A percentile compares a stretch with the other conserved stretches of the same genome.
Conservation (phyloP, 2,888 invertebrate species). For the Aromia moschata region DNA sequence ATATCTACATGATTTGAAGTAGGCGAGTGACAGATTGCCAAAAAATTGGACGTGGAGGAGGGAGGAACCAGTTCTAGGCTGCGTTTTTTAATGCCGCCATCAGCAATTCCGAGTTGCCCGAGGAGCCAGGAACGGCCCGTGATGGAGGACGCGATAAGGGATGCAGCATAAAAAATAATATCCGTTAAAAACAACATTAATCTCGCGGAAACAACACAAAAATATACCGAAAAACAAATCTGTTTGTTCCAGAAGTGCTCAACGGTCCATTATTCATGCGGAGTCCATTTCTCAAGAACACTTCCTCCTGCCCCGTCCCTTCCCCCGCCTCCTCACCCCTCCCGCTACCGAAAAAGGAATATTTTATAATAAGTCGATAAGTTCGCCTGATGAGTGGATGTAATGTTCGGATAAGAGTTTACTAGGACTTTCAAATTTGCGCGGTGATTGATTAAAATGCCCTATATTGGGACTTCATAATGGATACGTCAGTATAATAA, state of each 20-base stretch:
- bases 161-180: background rate
- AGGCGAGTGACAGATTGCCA: too few species aligned
- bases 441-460: slow-evolving; percentile 53
- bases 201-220: background rate
- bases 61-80: too few species aligned
- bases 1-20: too few species aligned
- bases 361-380: slow-evolving; percentile 23
- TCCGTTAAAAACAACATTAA: slow-evolving; percentile 2
- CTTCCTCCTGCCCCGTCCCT: background rate
- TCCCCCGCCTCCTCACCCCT: too few species aligned
- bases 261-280: slow-evolving; percentile 14
- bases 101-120: too few species aligned
- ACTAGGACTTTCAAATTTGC: slow-evolving; percentile 46
- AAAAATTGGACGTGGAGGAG: too few species aligned
- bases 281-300: slow-evolving; percentile 5
- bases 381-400: slow-evolving; percentile 28
- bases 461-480: slow-evolving; percentile 55
- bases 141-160: background rate
- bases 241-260: slow-evolving; percentile 17
- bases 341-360: too few species aligned
- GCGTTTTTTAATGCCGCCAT: too few species aligned
- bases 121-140: background rate
- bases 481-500: slow-evolving; percentile 57
- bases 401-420: slow-evolving; percentile 41
- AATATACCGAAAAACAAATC: slow-evolving; percentile 17